Evolutionary conservation across 2,113 vertebrate species (phyloP).

Genomic region (Probosciger aterrimus): DNA sequence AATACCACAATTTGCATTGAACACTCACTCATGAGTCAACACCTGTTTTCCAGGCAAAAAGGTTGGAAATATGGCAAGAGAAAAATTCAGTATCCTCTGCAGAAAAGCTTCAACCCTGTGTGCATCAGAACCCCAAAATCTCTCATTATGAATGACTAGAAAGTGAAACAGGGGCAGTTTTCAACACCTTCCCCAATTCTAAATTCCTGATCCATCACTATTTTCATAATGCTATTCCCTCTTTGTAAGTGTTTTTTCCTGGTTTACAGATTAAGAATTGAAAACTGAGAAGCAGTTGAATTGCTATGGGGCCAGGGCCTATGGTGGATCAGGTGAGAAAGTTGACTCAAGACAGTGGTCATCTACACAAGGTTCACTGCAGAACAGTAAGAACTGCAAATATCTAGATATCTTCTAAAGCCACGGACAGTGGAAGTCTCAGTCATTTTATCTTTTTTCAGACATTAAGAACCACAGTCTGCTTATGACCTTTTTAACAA

Average conservation of each 20-base stretch:
- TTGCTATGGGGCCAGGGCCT: neutral
- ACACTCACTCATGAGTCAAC: accelerated
- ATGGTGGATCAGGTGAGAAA: accelerated
- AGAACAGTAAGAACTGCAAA: neutral
- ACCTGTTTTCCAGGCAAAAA: neutral
- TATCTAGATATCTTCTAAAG: neutral
- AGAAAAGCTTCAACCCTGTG: neutral
- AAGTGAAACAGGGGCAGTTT: neutral
- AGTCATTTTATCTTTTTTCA: neutral
- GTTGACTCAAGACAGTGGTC: neutral
- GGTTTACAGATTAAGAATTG: neutral
- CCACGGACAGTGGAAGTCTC: neutral
- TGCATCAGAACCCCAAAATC: neutral
- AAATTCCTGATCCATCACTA: neutral
- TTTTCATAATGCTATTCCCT: neutral
- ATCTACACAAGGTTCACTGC: neutral
- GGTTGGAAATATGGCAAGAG: neutral
- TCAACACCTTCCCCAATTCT: neutral
- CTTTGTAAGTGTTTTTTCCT: neutral
- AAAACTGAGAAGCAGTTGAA: neutral
- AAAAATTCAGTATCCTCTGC: neutral
- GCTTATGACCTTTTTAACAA: neutral
- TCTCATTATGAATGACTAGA: neutral
- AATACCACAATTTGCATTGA: neutral
- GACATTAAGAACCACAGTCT: neutral